phyloP scores from a whole-genome alignment of 2,113 vertebrate genomes.

The Zosterops hypoxanthus region DNA sequence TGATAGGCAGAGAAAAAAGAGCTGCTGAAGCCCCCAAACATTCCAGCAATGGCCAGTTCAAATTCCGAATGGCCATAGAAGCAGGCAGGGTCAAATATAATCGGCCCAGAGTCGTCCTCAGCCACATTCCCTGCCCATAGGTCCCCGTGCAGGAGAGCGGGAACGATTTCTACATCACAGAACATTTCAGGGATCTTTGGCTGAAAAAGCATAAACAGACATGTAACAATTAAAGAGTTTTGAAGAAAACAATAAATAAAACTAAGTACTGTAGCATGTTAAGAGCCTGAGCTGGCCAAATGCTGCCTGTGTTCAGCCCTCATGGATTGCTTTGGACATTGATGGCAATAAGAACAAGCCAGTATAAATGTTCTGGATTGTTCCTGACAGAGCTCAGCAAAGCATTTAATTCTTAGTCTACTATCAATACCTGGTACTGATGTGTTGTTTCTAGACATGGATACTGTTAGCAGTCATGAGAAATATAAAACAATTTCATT shows the following conservation, averaged over 20 bases:
- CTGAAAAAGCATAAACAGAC: constrained; percentile 64
- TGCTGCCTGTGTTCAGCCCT: neutral
- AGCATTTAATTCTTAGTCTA: neutral
- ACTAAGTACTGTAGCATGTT: neutral
- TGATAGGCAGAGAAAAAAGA: constrained; percentile 89
- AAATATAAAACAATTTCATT: neutral
- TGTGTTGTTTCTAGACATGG: neutral
- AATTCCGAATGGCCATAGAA: constrained; percentile 93
- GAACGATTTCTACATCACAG: constrained; percentile 75
- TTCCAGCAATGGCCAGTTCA: constrained; percentile 86
- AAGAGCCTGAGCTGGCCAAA: neutral
- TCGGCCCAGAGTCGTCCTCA: constrained; percentile 78
- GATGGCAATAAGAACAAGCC: neutral
- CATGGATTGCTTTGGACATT: neutral
- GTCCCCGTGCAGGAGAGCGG: constrained; percentile 88
- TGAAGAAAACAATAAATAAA: neutral
- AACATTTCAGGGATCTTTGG: constrained; percentile 86
- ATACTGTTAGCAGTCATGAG: neutral
- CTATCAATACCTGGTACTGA: neutral
- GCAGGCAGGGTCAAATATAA: constrained; percentile 90
- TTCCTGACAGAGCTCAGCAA: neutral
- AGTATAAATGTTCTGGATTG: neutral
- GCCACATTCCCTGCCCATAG: constrained; percentile 88
- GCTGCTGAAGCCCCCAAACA: constrained; percentile 89
- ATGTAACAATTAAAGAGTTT: neutral